Evolutionary conservation across 1,140 invertebrate genomes (phyloP).

Genomic region (Ips typographus): DNA sequence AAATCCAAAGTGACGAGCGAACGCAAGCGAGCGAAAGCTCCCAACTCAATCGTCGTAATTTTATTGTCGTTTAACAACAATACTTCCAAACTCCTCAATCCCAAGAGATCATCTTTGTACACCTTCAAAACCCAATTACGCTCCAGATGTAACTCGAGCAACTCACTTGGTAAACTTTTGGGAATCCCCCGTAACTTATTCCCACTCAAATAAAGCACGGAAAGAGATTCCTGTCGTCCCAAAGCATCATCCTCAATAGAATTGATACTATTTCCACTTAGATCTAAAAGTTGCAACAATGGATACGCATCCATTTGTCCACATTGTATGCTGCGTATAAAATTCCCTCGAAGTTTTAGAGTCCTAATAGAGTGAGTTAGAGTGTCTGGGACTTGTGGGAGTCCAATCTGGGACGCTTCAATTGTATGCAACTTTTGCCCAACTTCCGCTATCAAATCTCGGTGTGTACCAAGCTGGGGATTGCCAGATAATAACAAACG

Average conservation of each 20-base stretch:
- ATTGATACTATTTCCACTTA: conserved; percentile 75
- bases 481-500: conserved; percentile 75
- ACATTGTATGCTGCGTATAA: conserved; percentile 62
- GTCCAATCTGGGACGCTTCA: conserved; percentile 77
- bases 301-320: conserved; percentile 91
- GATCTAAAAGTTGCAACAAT: conserved; percentile 74
- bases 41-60: conserved; percentile 65
- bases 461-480: conserved; percentile 60
- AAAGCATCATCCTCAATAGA: conserved; percentile 85
- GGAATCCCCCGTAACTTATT: conserved; percentile 72
- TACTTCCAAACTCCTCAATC: conserved; percentile 68
- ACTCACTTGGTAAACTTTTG: conserved; percentile 62
- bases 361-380: conserved; percentile 82
- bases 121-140: conserved; percentile 65
- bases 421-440: conserved; percentile 74
- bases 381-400: conserved; percentile 77
- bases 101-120: conserved; percentile 66
- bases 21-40: conserved; percentile 65
- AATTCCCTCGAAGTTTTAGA: conserved; percentile 75
- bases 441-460: conserved; percentile 63
- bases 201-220: conserved; percentile 75
- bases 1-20: conserved; percentile 71
- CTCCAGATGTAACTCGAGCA: conserved; percentile 64
- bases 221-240: conserved; percentile 75
- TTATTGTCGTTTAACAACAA: conserved; percentile 69